phyloP scores from a whole-genome alignment of 64 coral and sea anemone genomes.

The Cladopsammia gracilis region DNA sequence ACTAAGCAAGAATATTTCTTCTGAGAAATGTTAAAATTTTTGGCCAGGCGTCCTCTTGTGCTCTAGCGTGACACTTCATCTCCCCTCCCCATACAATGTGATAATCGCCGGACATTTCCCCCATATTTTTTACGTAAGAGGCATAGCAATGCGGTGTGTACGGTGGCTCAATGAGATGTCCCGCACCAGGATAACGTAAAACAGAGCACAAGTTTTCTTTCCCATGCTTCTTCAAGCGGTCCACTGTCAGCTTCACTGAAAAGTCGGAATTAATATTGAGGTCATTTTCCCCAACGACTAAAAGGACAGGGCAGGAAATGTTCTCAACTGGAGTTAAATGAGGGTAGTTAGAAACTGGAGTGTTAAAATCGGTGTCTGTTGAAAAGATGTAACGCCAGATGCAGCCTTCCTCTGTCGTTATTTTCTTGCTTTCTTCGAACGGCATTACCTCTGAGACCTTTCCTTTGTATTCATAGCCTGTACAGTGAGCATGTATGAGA shows the following conservation, averaged over 20 bases:
- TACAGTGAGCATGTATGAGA: neutral
- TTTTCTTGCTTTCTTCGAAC: neutral
- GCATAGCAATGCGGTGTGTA: constrained; percentile 24
- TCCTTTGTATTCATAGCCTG: neutral
- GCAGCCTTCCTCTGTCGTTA: neutral
- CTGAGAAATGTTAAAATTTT: constrained; percentile 26
- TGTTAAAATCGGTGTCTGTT: neutral
- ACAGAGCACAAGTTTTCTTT: constrained; percentile 55
- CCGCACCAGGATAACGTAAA: constrained; percentile 63
- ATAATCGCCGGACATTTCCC: neutral
- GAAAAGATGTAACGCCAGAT: neutral
- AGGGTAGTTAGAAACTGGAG: constrained; percentile 11
- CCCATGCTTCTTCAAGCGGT: constrained; percentile 54
- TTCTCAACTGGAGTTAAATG: constrained; percentile 66
- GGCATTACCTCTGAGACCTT: neutral
- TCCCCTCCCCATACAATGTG: constrained; percentile 62
- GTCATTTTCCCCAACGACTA: constrained; percentile 69
- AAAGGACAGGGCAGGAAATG: constrained; percentile 38
- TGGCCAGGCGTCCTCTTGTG: constrained; percentile 54
- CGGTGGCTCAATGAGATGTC: constrained; percentile 78
- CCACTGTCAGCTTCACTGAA: constrained; percentile 15
- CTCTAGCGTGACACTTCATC: constrained; percentile 20
- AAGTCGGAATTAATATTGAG: constrained; percentile 19
- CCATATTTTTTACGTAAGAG: constrained; percentile 24
- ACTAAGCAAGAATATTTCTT: neutral